Percentiles rank a stretch among this genome's conserved stretches.
These are phyloP conservation scores for Drosophila cognata DNA, from an alignment of 2,888 invertebrate species.

Conservation along the genomic window DNA sequence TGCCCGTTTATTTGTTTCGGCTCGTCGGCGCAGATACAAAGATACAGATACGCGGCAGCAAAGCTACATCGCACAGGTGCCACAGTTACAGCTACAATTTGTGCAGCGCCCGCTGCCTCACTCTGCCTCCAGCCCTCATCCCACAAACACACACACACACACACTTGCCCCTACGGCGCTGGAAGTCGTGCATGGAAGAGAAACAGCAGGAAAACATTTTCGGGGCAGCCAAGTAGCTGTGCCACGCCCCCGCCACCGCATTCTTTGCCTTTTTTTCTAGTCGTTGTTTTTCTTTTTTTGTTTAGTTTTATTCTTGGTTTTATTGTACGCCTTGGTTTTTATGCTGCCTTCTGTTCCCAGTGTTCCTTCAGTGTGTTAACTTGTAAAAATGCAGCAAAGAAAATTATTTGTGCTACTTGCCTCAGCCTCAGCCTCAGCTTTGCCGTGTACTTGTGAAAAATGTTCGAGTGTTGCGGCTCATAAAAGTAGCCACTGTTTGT, in stretches of 20 bases:
- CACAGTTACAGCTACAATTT: constrained; percentile 48
- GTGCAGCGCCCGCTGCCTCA: constrained; percentile 22
- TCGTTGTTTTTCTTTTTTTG: constrained; percentile 17
- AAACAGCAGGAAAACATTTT: constrained; percentile 44
- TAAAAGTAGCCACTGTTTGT: constrained; percentile 59
- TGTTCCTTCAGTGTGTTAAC: constrained; percentile 48
- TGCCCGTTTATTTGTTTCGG: constrained; percentile 65
- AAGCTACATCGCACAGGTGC: constrained; percentile 65
- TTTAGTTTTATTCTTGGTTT: constrained; percentile 49
- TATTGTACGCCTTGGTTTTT: constrained; percentile 44
- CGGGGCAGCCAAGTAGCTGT: constrained; percentile 39
- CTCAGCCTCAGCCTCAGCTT: constrained; percentile 13
- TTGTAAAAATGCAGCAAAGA: constrained; percentile 61
- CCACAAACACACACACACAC: constrained; percentile 1
- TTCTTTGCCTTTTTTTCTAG: constrained; percentile 12
- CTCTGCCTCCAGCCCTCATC: not conserved
- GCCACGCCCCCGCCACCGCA: constrained; percentile 35
- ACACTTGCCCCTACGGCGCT: constrained; percentile 28
- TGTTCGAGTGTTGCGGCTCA: constrained; percentile 60
- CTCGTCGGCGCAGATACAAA: constrained; percentile 48
- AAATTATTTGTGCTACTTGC: constrained; percentile 52
- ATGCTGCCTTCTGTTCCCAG: constrained; percentile 20
- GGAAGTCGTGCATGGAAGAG: constrained; percentile 48
- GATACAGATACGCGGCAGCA: constrained; percentile 24
- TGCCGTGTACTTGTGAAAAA: constrained; percentile 56